A percentile compares a stretch with the other conserved stretches of the same genome.
These are phyloP conservation scores for Trachelus iudaicus DNA, from an alignment of 2,888 invertebrate genomes.

Conservation along the genomic window DNA sequence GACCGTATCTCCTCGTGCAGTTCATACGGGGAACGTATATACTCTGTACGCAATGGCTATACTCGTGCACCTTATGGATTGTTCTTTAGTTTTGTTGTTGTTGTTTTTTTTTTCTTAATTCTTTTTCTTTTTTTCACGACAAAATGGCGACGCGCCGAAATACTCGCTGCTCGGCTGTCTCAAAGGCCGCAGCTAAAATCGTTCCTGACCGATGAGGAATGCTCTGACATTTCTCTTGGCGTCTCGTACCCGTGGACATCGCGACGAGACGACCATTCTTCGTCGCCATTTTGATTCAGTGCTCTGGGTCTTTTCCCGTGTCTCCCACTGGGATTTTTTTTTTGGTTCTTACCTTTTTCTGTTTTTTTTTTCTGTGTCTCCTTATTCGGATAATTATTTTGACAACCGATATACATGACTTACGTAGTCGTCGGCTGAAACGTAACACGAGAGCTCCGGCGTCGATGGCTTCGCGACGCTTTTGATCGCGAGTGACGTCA, in stretches of 20 bases:
- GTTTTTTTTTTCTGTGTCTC: not conserved
- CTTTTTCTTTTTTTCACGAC: not conserved
- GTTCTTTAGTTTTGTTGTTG: not conserved
- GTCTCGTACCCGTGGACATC: not conserved
- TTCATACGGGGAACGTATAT: not conserved
- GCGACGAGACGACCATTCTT: not conserved
- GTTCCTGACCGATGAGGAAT: constrained; percentile 58
- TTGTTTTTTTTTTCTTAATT: not conserved
- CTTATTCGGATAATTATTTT: not conserved
- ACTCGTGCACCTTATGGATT: not conserved
- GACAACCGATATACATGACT: not conserved
- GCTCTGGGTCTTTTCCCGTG: not conserved
- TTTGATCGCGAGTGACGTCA: not conserved
- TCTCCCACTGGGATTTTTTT: not conserved
- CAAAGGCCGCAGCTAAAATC: constrained; percentile 54
- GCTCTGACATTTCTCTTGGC: constrained; percentile 42
- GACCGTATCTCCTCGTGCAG: not conserved
- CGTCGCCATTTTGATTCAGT: not conserved
- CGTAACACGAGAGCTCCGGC: not conserved
- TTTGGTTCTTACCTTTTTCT: not conserved
- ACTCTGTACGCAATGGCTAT: not conserved
- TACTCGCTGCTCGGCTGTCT: constrained; percentile 28
- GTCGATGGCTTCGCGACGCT: not conserved
- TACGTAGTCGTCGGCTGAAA: not conserved
- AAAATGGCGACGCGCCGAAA: constrained; percentile 9